phyloP scores from a whole-genome alignment of 2,113 vertebrate species.

The Tachycineta bicolor region DNA sequence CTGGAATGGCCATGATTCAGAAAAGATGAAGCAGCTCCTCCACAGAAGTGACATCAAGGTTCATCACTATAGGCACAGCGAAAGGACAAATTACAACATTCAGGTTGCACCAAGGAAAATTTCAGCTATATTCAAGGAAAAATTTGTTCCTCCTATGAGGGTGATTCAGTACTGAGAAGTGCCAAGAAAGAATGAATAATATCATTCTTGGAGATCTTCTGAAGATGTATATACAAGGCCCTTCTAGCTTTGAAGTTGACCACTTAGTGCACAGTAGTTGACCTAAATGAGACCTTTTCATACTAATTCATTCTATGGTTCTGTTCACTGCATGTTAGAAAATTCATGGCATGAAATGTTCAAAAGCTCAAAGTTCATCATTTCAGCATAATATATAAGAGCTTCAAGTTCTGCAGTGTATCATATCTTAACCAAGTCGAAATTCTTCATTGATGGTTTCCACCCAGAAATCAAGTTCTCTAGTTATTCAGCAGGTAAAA shows the following conservation, averaged over 20 bases:
- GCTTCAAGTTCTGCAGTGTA: neutral
- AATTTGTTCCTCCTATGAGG: neutral
- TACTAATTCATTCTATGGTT: neutral
- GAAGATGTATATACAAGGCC: neutral
- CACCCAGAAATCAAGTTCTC: neutral
- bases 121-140: neutral
- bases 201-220: neutral
- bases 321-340: neutral
- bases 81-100: neutral
- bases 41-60: neutral
- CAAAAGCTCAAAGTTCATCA: neutral
- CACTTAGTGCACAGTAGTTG: neutral
- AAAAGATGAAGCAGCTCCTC: neutral
- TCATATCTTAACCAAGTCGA: neutral
- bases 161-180: neutral
- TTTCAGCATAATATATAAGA: neutral
- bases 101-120: neutral
- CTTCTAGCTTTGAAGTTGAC: neutral
- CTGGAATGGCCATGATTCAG: neutral
- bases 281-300: neutral
- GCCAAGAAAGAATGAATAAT: neutral
- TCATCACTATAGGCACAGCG: neutral
- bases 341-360: neutral
- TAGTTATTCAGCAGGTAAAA: neutral
- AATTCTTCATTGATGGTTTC: neutral